These are phyloP conservation scores for Rhingia campestris DNA, from an alignment of 2,888 invertebrate species.

Conservation along the genomic window DNA sequence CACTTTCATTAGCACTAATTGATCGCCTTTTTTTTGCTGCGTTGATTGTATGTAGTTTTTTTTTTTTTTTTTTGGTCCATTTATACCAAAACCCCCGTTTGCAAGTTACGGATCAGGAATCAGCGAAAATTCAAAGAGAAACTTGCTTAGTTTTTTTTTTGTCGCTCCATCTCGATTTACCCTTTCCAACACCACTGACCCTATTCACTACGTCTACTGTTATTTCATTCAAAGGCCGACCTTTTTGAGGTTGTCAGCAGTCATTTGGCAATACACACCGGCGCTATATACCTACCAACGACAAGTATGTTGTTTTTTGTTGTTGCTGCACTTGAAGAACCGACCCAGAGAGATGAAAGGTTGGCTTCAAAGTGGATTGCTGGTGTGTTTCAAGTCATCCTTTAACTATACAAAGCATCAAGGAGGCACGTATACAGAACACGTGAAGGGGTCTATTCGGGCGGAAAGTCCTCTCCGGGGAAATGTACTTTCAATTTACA, in stretches of 20 bases:
- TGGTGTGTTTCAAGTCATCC: constrained; percentile 29
- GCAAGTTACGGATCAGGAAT: constrained; percentile 5
- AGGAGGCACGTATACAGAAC: neutral
- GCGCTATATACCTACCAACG: neutral
- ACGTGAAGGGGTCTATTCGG: constrained; percentile 43
- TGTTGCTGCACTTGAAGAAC: constrained; percentile 35
- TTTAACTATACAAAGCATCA: constrained; percentile 48
- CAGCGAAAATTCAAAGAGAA: constrained; percentile 18
- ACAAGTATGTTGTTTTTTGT: neutral
- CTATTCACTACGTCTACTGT: neutral
- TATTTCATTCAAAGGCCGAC: constrained; percentile 36
- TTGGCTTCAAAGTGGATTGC: constrained; percentile 15
- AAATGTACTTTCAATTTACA: constrained; percentile 60
- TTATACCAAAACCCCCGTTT: neutral
- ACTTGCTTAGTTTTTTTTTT: neutral
- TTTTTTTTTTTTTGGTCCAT: no score
- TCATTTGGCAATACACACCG: neutral
- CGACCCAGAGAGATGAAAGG: constrained; percentile 43
- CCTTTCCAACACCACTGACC: constrained; percentile 5
- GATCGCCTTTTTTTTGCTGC: no score
- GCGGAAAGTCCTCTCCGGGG: constrained; percentile 43
- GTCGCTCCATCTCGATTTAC: neutral
- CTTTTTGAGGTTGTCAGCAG: constrained; percentile 20
- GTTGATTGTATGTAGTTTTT: no score
- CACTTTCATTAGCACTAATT: no score